Conservation (phyloP, 2,888 invertebrate genomes). For the Cheilosia vulpina region DNA sequence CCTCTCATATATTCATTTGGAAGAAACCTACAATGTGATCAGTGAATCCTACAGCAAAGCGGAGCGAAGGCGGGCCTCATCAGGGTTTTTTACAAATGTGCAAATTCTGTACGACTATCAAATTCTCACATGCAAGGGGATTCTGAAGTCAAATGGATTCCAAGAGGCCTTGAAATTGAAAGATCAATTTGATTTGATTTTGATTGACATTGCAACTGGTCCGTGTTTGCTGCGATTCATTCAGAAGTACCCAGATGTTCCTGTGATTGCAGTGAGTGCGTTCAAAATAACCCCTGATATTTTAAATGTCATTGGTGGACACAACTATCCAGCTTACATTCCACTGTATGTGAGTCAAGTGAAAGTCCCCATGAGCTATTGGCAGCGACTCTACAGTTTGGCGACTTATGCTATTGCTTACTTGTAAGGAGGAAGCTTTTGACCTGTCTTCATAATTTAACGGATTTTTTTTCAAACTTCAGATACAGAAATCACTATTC, state of each 20-base stretch:
- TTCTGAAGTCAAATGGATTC: constrained; percentile 76
- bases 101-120: constrained; percentile 48
- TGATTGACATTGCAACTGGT: constrained; percentile 77
- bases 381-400: constrained; percentile 62
- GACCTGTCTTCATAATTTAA: not conserved
- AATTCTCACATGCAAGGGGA: constrained; percentile 59
- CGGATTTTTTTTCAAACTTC: not conserved
- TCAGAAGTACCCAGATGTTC: constrained; percentile 78
- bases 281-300: constrained; percentile 73
- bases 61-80: not conserved
- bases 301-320: constrained; percentile 61
- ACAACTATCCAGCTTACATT: constrained; percentile 76
- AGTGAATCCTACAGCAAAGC: constrained; percentile 30
- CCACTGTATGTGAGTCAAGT: constrained; percentile 57
- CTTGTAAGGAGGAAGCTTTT: constrained; percentile 25
- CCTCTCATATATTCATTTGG: constrained; percentile 76
- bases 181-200: constrained; percentile 78
- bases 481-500: constrained; percentile 50
- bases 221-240: constrained; percentile 78
- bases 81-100: constrained; percentile 29
- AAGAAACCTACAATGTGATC: constrained; percentile 61
- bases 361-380: constrained; percentile 72
- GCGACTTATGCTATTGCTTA: constrained; percentile 39
- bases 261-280: constrained; percentile 77
- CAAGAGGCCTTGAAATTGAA: constrained; percentile 77